Base-by-base conservation (phyloP, 2,113 vertebrate genomes). In the Ginglymostoma cirratum region DNA sequence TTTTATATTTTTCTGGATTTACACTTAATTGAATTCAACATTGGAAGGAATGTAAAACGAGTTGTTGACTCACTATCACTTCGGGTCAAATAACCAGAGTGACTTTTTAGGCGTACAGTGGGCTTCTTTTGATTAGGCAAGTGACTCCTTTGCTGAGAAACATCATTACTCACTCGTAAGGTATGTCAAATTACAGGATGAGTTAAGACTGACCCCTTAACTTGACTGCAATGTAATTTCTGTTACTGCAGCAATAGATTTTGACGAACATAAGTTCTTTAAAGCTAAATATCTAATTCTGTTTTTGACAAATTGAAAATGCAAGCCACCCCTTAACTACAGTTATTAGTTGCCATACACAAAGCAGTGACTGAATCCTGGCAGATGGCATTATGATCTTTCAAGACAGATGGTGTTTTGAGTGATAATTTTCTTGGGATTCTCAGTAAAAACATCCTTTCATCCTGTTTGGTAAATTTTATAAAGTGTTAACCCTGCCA, bases 381-480 rank as follows among this genome's bases (percentile, higher is more conserved):
- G 45, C 86, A 89, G 86, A 89, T 89, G 52, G 86, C 27, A 90
- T 61, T 90, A 61, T 93, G 66, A 94, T 67, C 66, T 94, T 94
- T 94, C 61, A 66, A 94, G n/a, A 42, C 61, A 90, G 87, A 67
- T 66, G 61, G 34, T 69, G 65, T 23, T 67, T 90, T 67, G 90
- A 69, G 90, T 94, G 86, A 42, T 67, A 19, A 67, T 93, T 93
- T 93, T 21, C 42, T 65, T 52, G 23, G 61, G 65, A 65, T 93
- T 93, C n/a, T 93, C 30, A 1, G 14, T 38, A 93, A 21, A 24
- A 7, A 34, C 21, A 69, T 42, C 61, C 21, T 48, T 42, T 70
- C 38, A 45, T 34, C 8, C 42, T 94, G n/a, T 70, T 45, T 69
- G 42, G 23, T 42, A 87, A 87, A 87, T 70, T 45, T 69, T 69